Conservation (phyloP, 2,113 vertebrate species). For the Pelecanus crispus region DNA sequence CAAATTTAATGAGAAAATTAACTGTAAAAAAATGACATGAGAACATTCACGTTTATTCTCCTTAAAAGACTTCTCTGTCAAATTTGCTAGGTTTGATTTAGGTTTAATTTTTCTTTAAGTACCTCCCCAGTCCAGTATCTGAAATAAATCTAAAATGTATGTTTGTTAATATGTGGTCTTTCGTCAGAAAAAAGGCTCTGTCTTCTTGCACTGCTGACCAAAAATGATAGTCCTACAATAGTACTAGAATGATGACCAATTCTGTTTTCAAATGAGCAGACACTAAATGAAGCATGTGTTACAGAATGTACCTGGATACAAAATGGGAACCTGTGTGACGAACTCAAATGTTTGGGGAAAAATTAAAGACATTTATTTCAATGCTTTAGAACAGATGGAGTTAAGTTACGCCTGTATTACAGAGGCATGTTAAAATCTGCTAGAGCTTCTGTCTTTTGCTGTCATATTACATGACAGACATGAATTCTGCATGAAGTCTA, state of each 20-base stretch:
- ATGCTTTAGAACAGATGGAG: neutral
- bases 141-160: neutral
- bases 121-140: neutral
- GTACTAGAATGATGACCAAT: neutral
- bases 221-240: neutral
- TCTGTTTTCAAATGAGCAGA: neutral
- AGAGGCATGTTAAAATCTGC: neutral
- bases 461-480: neutral
- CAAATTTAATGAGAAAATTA: neutral
- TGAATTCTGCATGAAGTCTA: neutral
- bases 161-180: neutral
- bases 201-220: neutral
- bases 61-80: neutral
- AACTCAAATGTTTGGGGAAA: neutral
- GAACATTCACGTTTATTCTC: neutral
- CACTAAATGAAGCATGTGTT: neutral
- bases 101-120: neutral
- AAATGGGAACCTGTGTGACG: neutral
- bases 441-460: neutral
- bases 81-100: neutral
- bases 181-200: neutral
- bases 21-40: neutral
- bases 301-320: neutral
- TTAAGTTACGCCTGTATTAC: neutral
- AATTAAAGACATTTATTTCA: neutral